Evolutionary conservation across 2,888 invertebrate species (phyloP).

Genomic region (Arctia plantaginis): DNA sequence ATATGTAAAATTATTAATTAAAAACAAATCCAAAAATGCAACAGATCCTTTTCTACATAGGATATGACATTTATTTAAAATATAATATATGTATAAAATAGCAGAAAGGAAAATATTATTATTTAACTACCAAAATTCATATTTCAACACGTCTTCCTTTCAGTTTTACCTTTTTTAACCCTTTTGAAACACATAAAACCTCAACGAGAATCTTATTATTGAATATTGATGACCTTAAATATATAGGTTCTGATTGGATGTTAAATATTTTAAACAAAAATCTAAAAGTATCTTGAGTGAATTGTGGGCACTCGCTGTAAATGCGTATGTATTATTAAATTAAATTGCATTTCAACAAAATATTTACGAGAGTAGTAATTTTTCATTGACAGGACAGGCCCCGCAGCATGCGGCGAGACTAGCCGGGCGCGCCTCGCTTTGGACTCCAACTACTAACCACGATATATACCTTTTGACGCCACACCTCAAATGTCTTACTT

Average conservation of each 20-base stretch:
- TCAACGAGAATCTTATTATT: constrained; percentile 18
- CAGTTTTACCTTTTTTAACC: too few species aligned
- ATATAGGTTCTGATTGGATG: constrained; percentile 42
- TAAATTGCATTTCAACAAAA: constrained; percentile 79
- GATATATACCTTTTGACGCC: constrained; percentile 44
- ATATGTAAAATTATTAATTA: too few species aligned
- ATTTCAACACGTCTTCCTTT: too few species aligned
- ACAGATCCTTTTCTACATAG: too few species aligned
- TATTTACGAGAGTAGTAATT: constrained; percentile 80
- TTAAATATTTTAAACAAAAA: constrained; percentile 51
- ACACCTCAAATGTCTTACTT: constrained; percentile 50
- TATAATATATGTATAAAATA: too few species aligned
- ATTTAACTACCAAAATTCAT: too few species aligned
- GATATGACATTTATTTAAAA: too few species aligned
- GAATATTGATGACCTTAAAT: constrained; percentile 19
- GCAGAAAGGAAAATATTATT: too few species aligned
- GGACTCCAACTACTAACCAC: constrained; percentile 52
- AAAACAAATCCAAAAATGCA: too few species aligned
- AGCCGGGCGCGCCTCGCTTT: constrained; percentile 49
- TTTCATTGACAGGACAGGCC: constrained; percentile 72
- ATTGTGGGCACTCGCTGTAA: constrained; percentile 58
- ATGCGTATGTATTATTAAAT: constrained; percentile 74
- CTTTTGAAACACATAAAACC: neutral
- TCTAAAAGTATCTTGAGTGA: constrained; percentile 46
- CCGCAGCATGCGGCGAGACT: constrained; percentile 63